Evolutionary conservation across 2,113 vertebrate species (phyloP).

Genomic region (Plestiodon gilberti): DNA sequence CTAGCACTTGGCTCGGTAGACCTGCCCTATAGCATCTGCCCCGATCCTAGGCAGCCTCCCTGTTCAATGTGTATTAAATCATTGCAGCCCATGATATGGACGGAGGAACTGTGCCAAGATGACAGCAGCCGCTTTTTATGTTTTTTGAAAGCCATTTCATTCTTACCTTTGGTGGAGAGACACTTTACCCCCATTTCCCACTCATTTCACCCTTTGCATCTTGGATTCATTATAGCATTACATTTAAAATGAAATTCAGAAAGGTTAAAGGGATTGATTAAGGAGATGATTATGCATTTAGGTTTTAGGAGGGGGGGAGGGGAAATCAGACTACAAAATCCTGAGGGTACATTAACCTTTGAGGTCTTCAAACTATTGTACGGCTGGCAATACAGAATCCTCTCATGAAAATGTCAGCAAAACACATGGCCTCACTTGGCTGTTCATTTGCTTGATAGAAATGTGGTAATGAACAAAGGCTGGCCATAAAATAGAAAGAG

Average conservation of each 20-base stretch:
- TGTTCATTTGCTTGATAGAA: conserved; percentile 29
- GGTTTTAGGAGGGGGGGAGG: background rate
- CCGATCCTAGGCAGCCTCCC: background rate
- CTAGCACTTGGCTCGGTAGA: background rate
- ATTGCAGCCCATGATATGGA: background rate
- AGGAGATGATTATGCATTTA: conserved; percentile 28
- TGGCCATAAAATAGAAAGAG: background rate
- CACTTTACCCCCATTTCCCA: conserved; percentile 14
- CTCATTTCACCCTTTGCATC: conserved; percentile 35
- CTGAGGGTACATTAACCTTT: conserved; percentile 37
- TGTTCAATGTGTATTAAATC: background rate
- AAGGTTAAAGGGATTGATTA: conserved; percentile 50
- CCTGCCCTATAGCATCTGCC: background rate
- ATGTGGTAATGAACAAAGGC: conserved; percentile 34
- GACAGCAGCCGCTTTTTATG: background rate
- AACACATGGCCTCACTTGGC: conserved; percentile 1
- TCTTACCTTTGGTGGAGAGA: background rate
- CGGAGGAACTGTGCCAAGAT: conserved; percentile 3
- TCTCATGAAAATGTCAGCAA: conserved; percentile 43
- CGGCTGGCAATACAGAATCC: background rate
- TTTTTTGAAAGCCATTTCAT: conserved; percentile 22
- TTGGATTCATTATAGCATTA: conserved; percentile 21
- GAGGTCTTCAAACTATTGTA: conserved; percentile 26
- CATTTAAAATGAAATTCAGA: conserved; percentile 36
- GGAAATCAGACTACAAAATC: conserved; percentile 22